Base-by-base conservation (phyloP, 1,140 invertebrate species). In the Papilio glaucus region DNA sequence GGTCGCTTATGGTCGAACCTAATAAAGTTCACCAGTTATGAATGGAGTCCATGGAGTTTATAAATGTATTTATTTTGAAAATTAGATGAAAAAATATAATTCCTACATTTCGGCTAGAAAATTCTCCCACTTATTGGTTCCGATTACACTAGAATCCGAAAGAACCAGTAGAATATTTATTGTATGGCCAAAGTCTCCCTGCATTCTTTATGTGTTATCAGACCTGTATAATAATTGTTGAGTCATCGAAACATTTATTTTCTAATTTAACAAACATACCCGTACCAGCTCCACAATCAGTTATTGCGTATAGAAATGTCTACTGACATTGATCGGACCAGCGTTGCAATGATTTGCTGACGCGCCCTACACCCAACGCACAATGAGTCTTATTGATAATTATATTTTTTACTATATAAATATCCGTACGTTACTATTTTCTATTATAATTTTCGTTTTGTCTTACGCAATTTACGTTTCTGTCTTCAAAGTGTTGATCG, bases 301-400 rank as follows among this genome's bases (percentile, higher is more conserved):
- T 4, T n/a, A n/a, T n/a, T 57, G 49, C n/a, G 7, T 45, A 9
- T 26, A 24, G 24, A 21, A 53, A 9, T 13, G 9, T 57, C 6
- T 45, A n/a, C 4, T 45, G 49, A 57, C 49, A 57, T 57, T 57
- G 49, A 57, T 57, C 49, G 18, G 49, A 57, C 2, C 8, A 57
- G 49, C 49, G 24, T 57, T 57, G 49, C 10, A 57, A 57, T 57
- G 49, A 24, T 57, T 57, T 57, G 49, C 2, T 24, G 49, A 57
- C 49, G 49, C 0, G 21, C 49, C 12, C 6, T 6, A 33, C 6
- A 33, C 10, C 49, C 24, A 24, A 15, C 45, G 15, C 7, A 13
- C 21, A 57, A 53, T 53, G 49, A 53, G 45, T 49, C 12, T 57
- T 57, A 57, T 57, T 57, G 24, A 12, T 57, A 57, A 24, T 57